Evolutionary conservation across 1,140 invertebrate species (phyloP).

Genomic region (Bombus turneri): DNA sequence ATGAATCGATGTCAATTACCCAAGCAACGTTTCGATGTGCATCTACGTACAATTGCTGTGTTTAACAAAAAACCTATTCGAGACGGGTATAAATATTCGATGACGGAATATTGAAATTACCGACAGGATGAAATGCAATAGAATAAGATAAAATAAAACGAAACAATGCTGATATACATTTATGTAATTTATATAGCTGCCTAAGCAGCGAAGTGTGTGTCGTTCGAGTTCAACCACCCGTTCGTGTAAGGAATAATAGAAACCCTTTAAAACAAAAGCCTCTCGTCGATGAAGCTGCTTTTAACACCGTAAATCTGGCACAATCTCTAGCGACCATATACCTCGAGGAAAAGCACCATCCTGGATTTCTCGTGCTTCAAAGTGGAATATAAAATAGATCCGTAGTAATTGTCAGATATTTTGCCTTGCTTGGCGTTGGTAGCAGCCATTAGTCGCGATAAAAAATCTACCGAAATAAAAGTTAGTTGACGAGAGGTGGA

Average conservation of each 20-base stretch:
- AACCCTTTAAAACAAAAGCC: constrained; percentile 39
- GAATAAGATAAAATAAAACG: neutral
- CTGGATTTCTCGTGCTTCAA: constrained; percentile 47
- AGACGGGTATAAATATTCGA: neutral
- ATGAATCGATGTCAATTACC: constrained; percentile 22
- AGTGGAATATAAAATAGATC: constrained; percentile 64
- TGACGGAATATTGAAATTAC: neutral
- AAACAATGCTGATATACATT: neutral
- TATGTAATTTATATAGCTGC: neutral
- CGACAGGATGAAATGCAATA: neutral
- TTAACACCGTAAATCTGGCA: constrained; percentile 49
- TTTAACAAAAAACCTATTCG: neutral
- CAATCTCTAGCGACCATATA: constrained; percentile 59
- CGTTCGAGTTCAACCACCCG: neutral
- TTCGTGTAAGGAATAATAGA: constrained; percentile 34
- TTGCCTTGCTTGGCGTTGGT: constrained; percentile 6
- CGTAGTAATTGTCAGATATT: constrained; percentile 45
- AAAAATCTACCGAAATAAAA: neutral
- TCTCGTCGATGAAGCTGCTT: constrained; percentile 44
- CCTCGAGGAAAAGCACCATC: constrained; percentile 43
- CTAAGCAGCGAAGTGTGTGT: no score
- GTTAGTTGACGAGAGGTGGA: neutral
- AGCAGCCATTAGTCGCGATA: neutral
- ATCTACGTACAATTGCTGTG: no score
- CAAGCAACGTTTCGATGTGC: neutral